Evolutionary conservation across 2,888 invertebrate genomes (phyloP).

Genomic region (Tigriopus californicus): DNA sequence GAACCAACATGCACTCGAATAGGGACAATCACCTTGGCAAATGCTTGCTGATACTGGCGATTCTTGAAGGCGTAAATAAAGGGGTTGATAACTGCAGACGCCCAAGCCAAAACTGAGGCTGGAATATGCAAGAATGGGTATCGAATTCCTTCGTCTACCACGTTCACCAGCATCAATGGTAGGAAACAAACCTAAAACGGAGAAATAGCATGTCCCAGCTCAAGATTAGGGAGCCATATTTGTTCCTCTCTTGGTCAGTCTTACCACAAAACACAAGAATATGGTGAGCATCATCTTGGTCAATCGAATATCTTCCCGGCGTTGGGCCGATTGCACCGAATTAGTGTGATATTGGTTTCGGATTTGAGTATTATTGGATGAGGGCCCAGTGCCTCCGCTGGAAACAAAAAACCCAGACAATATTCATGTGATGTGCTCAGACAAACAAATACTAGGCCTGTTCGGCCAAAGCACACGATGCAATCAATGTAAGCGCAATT

Average conservation of each 20-base stretch:
- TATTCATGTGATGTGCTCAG: background rate
- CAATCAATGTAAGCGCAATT: no score
- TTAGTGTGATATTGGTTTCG: no score
- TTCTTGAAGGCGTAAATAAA: constrained; percentile 77
- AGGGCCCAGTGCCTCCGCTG: background rate
- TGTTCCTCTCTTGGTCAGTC: no score
- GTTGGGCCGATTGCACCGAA: constrained; percentile 4
- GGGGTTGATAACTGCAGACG: constrained; percentile 72
- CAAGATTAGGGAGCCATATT: no score
- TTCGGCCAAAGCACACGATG: background rate
- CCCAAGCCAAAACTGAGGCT: constrained; percentile 71
- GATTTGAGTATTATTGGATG: no score
- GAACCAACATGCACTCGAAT: no score
- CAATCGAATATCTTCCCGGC: constrained; percentile 52
- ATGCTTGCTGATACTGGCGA: constrained; percentile 47
- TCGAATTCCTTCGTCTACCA: constrained; percentile 50
- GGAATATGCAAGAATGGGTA: constrained; percentile 59
- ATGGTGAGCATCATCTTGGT: constrained; percentile 72
- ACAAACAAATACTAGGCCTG: background rate
- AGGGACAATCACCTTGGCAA: constrained; percentile 19
- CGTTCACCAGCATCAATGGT: constrained; percentile 70
- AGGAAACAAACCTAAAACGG: constrained; percentile 45
- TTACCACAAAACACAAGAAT: constrained; percentile 40
- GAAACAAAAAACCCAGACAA: background rate
- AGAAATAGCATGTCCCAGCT: no score